Percentiles rank a stretch among this genome's conserved stretches.
phyloP scores from a whole-genome alignment of 2,113 vertebrate genomes.

The Naja naja region DNA sequence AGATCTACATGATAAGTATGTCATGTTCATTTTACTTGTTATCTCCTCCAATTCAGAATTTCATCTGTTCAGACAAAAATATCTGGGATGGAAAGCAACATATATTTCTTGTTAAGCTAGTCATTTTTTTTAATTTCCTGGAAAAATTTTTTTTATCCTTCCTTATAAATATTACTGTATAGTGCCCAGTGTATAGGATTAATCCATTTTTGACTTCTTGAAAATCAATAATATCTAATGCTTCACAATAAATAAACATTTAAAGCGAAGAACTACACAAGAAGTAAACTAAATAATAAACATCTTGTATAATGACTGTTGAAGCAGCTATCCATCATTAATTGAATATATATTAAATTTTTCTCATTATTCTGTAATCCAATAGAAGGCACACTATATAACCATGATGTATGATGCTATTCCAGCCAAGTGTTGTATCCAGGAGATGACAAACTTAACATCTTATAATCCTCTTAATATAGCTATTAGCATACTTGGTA shows the following conservation, averaged over 20 bases:
- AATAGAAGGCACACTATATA: neutral
- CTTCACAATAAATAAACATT: neutral
- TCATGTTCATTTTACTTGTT: neutral
- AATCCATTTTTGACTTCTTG: neutral
- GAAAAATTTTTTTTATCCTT: neutral
- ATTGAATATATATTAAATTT: neutral
- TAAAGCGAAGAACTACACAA: neutral
- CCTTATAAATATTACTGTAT: neutral
- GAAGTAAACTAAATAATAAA: neutral
- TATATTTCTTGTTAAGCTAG: neutral
- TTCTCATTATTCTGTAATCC: neutral
- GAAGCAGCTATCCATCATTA: neutral
- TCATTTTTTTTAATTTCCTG: slow-evolving; percentile 1
- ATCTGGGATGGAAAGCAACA: neutral
- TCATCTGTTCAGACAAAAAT: neutral
- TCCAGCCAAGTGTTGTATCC: neutral
- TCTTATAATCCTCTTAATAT: neutral
- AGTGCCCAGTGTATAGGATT: neutral
- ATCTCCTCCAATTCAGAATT: neutral
- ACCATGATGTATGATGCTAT: slow-evolving; percentile 3
- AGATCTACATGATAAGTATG: neutral
- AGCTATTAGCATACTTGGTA: neutral
- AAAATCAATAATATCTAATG: neutral
- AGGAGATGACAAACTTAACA: neutral
- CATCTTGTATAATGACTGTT: neutral